Percentiles rank a stretch among this genome's conserved stretches.
phyloP scores from a whole-genome alignment of 1,140 invertebrate species.

The Halyomorpha halys region DNA sequence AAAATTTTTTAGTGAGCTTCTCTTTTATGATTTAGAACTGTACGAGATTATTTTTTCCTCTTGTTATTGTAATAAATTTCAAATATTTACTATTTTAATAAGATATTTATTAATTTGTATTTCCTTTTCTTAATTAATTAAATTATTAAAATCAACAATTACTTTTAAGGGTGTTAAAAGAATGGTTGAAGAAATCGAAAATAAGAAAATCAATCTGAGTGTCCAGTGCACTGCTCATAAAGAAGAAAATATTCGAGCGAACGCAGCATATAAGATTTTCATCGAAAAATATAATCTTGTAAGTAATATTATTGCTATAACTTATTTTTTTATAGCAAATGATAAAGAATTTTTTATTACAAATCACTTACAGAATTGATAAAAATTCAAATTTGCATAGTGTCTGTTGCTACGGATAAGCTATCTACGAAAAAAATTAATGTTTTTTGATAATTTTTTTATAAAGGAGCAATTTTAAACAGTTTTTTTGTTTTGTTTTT shows the following conservation, averaged over 20 bases:
- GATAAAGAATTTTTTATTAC: no score
- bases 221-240: conserved; percentile 56
- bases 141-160: background rate
- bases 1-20: no score
- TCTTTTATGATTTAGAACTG: no score
- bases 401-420: no score
- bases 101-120: conserved; percentile 11
- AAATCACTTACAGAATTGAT: no score
- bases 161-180: conserved; percentile 46
- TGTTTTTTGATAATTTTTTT: no score
- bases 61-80: background rate
- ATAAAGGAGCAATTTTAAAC: no score
- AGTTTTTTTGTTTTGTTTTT: no score
- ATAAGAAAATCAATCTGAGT: conserved; percentile 54
- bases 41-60: background rate
- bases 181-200: conserved; percentile 62
- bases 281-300: conserved; percentile 57
- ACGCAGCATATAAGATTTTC: conserved; percentile 55
- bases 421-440: no score
- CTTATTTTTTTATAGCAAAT: no score
- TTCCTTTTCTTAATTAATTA: background rate
- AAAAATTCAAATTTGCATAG: no score
- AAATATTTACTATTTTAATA: background rate
- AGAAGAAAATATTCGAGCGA: conserved; percentile 59
- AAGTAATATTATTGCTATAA: conserved; percentile 31